These are phyloP conservation scores for Florisuga fusca DNA, from an alignment of 2,797 vertebrate genomes.

Conservation along the genomic window DNA sequence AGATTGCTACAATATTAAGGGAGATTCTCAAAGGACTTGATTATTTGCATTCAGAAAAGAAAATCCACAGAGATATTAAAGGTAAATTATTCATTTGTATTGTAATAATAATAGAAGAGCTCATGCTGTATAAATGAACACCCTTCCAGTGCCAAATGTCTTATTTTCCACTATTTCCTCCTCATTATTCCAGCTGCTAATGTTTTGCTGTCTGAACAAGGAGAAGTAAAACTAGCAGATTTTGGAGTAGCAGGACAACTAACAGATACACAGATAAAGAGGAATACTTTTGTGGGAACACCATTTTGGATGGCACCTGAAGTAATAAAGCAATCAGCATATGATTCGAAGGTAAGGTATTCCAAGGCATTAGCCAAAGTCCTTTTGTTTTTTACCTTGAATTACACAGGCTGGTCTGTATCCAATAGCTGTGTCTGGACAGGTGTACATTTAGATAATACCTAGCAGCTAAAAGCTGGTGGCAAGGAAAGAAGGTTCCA, in stretches of 20 bases:
- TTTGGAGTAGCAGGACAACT: constrained; percentile 97
- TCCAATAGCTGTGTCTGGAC: background rate
- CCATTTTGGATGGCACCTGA: constrained; percentile 99
- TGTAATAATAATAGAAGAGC: background rate
- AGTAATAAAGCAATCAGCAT: constrained; percentile 97
- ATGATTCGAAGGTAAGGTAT: constrained; percentile 92
- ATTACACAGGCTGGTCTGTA: background rate
- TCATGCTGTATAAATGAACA: background rate
- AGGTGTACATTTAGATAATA: background rate
- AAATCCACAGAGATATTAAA: constrained; percentile 99
- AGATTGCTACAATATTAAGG: constrained; percentile 95
- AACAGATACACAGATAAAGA: constrained; percentile 98
- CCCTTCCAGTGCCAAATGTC: background rate
- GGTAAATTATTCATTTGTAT: constrained; percentile 77
- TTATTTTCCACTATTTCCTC: background rate
- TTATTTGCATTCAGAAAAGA: constrained; percentile 98
- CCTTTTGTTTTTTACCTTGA: background rate
- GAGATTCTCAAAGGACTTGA: constrained; percentile 98
- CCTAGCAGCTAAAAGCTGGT: background rate
- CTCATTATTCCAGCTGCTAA: constrained; percentile 81
- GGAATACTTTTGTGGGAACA: constrained; percentile 97
- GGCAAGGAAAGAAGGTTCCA: background rate
- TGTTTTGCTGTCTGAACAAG: constrained; percentile 95
- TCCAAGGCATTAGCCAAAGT: background rate
- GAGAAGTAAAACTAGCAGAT: constrained; percentile 96